Evolutionary conservation across 2,113 vertebrate species (phyloP).

Genomic region (Typhlomys cinereus): DNA sequence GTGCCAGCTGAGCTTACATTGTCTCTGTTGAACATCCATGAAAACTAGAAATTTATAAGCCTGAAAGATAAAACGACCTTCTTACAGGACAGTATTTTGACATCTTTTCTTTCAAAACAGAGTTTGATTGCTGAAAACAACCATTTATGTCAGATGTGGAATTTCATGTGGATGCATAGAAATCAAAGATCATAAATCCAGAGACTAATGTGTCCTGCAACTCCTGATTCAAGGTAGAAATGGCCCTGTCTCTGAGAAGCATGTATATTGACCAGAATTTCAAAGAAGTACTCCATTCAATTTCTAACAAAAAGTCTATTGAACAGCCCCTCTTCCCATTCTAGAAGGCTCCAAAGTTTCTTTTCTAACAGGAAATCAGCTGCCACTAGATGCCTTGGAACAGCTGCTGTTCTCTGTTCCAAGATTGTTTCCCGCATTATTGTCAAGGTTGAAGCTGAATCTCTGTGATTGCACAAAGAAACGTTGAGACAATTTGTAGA

Average conservation of each 20-base stretch:
- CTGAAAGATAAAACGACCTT: slow-evolving; percentile 90
- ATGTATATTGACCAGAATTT: slow-evolving; percentile 88
- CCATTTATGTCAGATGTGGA: slow-evolving; percentile 93
- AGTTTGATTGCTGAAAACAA: slow-evolving; percentile 87
- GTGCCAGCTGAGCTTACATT: slow-evolving; percentile 90
- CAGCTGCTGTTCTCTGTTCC: slow-evolving; percentile 77
- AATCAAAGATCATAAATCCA: slow-evolving; percentile 89
- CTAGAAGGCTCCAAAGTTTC: slow-evolving; percentile 90
- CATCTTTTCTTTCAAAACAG: slow-evolving; percentile 88
- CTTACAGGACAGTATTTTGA: slow-evolving; percentile 91
- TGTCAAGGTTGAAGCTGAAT: slow-evolving; percentile 83
- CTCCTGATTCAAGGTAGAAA: slow-evolving; percentile 88
- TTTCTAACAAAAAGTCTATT: slow-evolving; percentile 92
- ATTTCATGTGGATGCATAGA: slow-evolving; percentile 91
- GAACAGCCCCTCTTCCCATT: slow-evolving; percentile 89
- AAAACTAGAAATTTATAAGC: slow-evolving; percentile 91
- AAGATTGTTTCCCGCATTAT: slow-evolving; percentile 70
- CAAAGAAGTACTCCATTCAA: slow-evolving; percentile 93
- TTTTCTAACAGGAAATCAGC: slow-evolving; percentile 91
- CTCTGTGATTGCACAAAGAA: slow-evolving; percentile 83
- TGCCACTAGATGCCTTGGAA: slow-evolving; percentile 89
- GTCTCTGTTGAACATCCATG: slow-evolving; percentile 91
- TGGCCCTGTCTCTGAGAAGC: slow-evolving; percentile 86
- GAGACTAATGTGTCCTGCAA: slow-evolving; percentile 93
- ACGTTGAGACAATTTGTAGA: slow-evolving; percentile 82